Percentiles rank a stretch among this genome's conserved stretches.
These are phyloP conservation scores for Menura novaehollandiae DNA, from an alignment of 2,113 vertebrate species.

Conservation along the genomic window DNA sequence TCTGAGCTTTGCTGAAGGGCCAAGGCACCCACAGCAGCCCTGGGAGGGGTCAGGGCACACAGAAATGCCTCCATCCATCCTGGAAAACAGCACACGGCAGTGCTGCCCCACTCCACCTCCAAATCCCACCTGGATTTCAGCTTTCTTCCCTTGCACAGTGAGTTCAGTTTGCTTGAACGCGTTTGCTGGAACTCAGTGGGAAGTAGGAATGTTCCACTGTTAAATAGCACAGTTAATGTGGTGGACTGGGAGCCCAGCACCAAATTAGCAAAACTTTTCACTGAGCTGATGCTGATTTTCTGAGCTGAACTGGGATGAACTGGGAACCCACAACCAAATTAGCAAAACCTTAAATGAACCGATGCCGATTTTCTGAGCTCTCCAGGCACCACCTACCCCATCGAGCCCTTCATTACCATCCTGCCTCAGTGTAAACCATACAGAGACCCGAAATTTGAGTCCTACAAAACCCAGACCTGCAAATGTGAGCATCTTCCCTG, in stretches of 20 bases:
- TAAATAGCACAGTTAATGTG: neutral
- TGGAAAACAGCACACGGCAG: neutral
- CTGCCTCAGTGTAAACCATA: accelerated
- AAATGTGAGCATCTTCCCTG: neutral
- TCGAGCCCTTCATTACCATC: neutral
- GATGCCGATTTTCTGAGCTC: neutral
- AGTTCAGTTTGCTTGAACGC: accelerated
- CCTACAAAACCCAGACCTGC: neutral
- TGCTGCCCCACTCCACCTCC: neutral
- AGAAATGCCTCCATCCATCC: neutral
- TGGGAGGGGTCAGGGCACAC: accelerated
- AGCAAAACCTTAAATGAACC: neutral
- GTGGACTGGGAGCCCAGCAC: neutral
- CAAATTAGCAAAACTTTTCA: neutral
- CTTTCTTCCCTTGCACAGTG: accelerated
- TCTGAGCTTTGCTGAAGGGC: neutral
- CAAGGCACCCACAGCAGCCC: neutral
- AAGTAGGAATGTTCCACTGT: accelerated
- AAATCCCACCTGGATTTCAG: neutral
- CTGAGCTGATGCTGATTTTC: neutral
- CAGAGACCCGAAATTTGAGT: neutral
- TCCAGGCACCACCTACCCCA: neutral
- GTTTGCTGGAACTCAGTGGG: accelerated
- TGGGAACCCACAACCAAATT: neutral
- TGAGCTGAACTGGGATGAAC: neutral